Conservation (phyloP, 1,140 invertebrate species). For the Drosophila santomea region DNA sequence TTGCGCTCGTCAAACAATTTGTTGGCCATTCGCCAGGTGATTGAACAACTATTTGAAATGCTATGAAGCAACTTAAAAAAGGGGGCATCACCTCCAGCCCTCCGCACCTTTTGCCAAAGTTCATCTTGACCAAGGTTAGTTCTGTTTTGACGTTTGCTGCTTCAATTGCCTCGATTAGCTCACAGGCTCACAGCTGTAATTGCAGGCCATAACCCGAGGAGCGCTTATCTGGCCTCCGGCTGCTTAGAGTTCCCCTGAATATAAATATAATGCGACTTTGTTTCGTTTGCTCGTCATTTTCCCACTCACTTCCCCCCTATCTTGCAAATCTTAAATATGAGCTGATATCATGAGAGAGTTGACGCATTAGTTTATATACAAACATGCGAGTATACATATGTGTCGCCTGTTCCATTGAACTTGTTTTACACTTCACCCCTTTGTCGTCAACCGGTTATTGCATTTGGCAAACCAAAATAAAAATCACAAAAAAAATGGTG, state of each 20-base stretch:
- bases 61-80: neutral
- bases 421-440: conserved; percentile 16
- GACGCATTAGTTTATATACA: conserved; percentile 18
- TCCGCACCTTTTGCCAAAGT: conserved; percentile 1
- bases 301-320: conserved; percentile 22
- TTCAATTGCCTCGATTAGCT: conserved; percentile 21
- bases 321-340: conserved; percentile 21
- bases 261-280: conserved; percentile 2
- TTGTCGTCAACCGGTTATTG: conserved; percentile 29
- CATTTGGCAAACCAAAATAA: conserved; percentile 32
- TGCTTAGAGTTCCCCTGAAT: conserved; percentile 15
- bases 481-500: conserved; percentile 9
- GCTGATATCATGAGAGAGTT: conserved; percentile 32
- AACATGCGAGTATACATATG: neutral
- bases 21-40: conserved; percentile 57
- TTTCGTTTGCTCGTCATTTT: conserved; percentile 7
- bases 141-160: conserved; percentile 40
- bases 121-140: conserved; percentile 69
- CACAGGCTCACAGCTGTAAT: conserved; percentile 27
- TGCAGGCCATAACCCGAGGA: conserved; percentile 23
- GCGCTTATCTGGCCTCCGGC: conserved; percentile 28
- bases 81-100: conserved; percentile 21
- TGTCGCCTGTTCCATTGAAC: conserved; percentile 34
- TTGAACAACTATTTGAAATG: conserved; percentile 10
- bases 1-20: conserved; percentile 26